Percentiles rank a stretch among this genome's conserved stretches.
phyloP scores from a whole-genome alignment of 2,888 invertebrate genomes.

The Hybos culiciformis region DNA sequence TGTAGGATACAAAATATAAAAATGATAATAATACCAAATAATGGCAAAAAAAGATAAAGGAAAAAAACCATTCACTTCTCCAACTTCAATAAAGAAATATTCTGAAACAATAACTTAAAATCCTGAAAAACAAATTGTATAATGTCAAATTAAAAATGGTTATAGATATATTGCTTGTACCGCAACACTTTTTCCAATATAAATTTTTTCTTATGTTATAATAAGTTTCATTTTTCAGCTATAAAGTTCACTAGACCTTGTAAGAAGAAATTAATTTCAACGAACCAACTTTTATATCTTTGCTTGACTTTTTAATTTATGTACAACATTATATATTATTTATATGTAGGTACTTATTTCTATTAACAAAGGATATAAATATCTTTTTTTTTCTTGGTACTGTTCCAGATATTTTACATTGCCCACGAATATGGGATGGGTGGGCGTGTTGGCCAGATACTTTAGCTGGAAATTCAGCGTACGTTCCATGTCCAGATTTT shows the following conservation, averaged over 20 bases:
- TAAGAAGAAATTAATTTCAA: too few species aligned
- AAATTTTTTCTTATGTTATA: not conserved
- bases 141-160: not conserved
- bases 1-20: not conserved
- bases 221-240: not conserved
- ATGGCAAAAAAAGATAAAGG: not conserved
- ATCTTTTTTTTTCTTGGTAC: conserved; percentile 3
- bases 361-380: not conserved
- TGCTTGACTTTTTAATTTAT: not conserved
- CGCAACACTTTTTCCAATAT: not conserved
- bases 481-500: conserved; percentile 57
- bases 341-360: conserved; percentile 2
- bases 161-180: not conserved
- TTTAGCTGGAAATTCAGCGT: conserved; percentile 48
- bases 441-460: conserved; percentile 74
- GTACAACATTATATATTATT: not conserved
- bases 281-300: too few species aligned
- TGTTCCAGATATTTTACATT: conserved; percentile 41
- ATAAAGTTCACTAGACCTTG: not conserved
- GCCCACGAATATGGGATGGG: conserved; percentile 64
- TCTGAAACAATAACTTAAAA: too few species aligned
- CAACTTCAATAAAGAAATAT: not conserved
- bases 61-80: not conserved
- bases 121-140: not conserved
- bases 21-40: not conserved